Base-by-base conservation (phyloP, 2,888 invertebrate species). In the Heliconius ismenius region DNA sequence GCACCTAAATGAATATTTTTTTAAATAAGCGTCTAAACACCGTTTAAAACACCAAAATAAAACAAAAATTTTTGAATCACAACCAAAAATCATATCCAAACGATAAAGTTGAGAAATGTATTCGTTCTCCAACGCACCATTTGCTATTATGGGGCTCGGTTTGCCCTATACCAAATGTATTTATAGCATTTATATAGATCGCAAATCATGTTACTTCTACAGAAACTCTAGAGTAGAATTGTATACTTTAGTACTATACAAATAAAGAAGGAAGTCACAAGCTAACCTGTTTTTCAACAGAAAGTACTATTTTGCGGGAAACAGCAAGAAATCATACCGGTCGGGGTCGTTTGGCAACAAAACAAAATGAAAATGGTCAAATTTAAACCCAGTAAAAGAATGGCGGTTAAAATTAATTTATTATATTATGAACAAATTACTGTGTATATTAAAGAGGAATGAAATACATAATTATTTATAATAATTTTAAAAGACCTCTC, bases 111-210 rank as follows among this genome's bases (percentile, higher is more conserved):
- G 84, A 86, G 24, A 87, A 88, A 90, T 90, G 85, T 85, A 88
- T 87, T 86, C 86, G 85, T 87, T 87, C 84, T 83, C 84, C 85
- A 86, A 86, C 87, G 90, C 86, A 84, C 89, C 90, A 90, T 91
- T 92, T 89, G 86, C 83, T 86, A 83, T 89, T 88, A 90, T 86
- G 89, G 87, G 84, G 85, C 81, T 81, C 82, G 86, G 84, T 88
- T 88, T 87, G 85, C 85, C 83, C 83, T 70, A 65, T 84, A 83
- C 80, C 77, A 82, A 80, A 81, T 79, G 83, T 88, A 88, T 89
- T 89, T 90, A 90, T 88, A 82, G 83, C 83, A 81, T 83, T 85
- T 70, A 76, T 77, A 69, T 76, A 75, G 62, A 74, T 72, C 39
- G 15, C 58, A 70, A 70, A 70, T 70, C 69, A 70, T 70, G 13